Base-by-base conservation (phyloP, 1,140 invertebrate genomes). In the Conus ventricosus region DNA sequence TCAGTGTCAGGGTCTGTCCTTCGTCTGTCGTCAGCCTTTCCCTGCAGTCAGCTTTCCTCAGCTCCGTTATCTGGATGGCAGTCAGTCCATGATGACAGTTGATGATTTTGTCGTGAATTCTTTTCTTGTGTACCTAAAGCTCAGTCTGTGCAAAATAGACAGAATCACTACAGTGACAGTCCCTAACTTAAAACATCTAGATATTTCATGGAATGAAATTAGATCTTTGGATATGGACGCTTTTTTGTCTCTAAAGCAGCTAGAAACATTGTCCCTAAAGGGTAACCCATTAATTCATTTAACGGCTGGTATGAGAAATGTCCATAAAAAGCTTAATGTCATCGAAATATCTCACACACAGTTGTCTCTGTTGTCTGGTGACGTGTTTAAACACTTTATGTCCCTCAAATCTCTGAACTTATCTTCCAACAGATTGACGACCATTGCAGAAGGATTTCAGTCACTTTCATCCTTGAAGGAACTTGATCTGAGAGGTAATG, bases 1-100 rank as follows among this genome's bases (percentile, higher is more conserved):
- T 83, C 20, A 55, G 11, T 90, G 86, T 85, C 53, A 57, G 57
- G 86, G 80, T 60, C 60, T 71, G 60, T 54, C 85, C 15, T 76
- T 89, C 25, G 82, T 63, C 20, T 89, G 88, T 27, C 15, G 55
- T 23, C 71, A 60, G 39, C 17, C 63, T 51, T 82, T 88, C 53
- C 39, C 54, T 20, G 75, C 71, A n/a, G 53, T n/a, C 6, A 20
- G 6, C 25, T 78, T 39, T 23, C 76, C 76, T 39, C 13, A 11
- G 25, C 76, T 78, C 17, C 76, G 76, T 11, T 78, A 78, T 23
- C 76, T 78, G n/a, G 76, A 78, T 78, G 76, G 25, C 76, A 75
- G 71, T 20, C 20, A 75, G 13, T 75, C 71, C 20, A 25, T 23
- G 20, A 75, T 75, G 71, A 75, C 13, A 20, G 20, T 25, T 20